Evolutionary conservation across 2,888 invertebrate species (phyloP), one percentile per base, ranked within the genome.

Genomic region (Agrenia bidenticulata): DNA sequence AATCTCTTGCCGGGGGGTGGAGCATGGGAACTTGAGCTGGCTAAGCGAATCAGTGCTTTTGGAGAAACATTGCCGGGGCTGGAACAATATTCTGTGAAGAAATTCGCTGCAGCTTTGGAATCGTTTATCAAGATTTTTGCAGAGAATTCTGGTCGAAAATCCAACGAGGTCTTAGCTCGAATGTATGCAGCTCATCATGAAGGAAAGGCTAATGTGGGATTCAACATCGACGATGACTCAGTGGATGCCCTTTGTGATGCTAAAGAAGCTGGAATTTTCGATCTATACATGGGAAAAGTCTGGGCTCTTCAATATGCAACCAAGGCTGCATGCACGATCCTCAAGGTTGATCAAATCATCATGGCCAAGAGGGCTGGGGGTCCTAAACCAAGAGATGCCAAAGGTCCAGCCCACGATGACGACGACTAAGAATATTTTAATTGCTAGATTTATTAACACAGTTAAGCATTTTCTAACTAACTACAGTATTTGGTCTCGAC

Each of bases 331-430:
- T 87, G 89, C 68, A 96, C 96, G 0, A 90, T 97, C 74, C 84
- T 98, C 27, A 89, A 90, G 80, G 93, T 98, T 26, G 95, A 97
- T 82, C 94, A 97, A 83, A 97, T 98, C 75, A 97, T 98, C 74
- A 96, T 97, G 96, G 94, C 97, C 0, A 97, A 97, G 82, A 86
- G 90, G 77, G 95, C 96, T 17, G 97, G 97, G 53, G 97, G 97
- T 51, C 96, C 96, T 0, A 96, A 95, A 80, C 86, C 91, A 1
- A 85, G 86, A 77, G 78, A 78, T 55, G 79, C 81, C 61, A 86
- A 85, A 67, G 82, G 82, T 13, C 85, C 84, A 9, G 82, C 81
- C 74, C 81, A 81, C 42, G 81, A 81, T 70, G 74, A 72, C 39
- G 73, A 73, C 59, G 45, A 45, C 15, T 45, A 45, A 15, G 19